Conservation (phyloP, 2,888 invertebrate genomes). For the Nymphalis c-album region DNA sequence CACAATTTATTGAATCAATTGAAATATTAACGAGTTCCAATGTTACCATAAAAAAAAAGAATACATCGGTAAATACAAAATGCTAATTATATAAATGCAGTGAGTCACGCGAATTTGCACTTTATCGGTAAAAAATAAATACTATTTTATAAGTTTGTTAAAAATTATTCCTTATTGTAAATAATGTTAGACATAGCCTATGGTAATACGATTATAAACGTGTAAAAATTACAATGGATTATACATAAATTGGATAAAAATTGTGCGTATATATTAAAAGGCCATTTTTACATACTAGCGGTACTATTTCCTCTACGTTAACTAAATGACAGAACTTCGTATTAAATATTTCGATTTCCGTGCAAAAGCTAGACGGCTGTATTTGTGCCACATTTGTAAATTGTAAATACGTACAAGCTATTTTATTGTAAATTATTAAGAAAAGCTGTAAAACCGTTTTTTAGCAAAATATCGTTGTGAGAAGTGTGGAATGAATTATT, state of each 20-base stretch:
- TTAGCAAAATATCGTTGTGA: conserved; percentile 72
- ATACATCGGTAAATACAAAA: conserved; percentile 5
- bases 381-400: conserved; percentile 41
- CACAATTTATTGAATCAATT: neutral
- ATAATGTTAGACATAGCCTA: conserved; percentile 30
- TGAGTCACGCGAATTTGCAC: conserved; percentile 14
- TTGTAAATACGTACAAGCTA: conserved; percentile 50
- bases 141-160: conserved; percentile 24
- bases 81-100: conserved; percentile 20
- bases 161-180: conserved; percentile 22
- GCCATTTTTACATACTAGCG: conserved; percentile 44
- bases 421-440: conserved; percentile 61
- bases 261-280: conserved; percentile 47
- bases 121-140: conserved; percentile 34
- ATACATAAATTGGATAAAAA: conserved; percentile 49
- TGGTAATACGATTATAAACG: conserved; percentile 42
- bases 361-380: conserved; percentile 40
- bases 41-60: neutral
- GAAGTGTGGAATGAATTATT: conserved; percentile 65
- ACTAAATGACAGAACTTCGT: neutral
- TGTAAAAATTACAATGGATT: conserved; percentile 48
- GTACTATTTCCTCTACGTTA: conserved; percentile 35
- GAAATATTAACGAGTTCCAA: neutral
- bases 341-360: conserved; percentile 10
- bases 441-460: conserved; percentile 59